Evolutionary conservation across 92 coral and sea anemone genomes (phyloP), one percentile per base, ranked within the genome.

Genomic region (Heteractis magnifica): DNA sequence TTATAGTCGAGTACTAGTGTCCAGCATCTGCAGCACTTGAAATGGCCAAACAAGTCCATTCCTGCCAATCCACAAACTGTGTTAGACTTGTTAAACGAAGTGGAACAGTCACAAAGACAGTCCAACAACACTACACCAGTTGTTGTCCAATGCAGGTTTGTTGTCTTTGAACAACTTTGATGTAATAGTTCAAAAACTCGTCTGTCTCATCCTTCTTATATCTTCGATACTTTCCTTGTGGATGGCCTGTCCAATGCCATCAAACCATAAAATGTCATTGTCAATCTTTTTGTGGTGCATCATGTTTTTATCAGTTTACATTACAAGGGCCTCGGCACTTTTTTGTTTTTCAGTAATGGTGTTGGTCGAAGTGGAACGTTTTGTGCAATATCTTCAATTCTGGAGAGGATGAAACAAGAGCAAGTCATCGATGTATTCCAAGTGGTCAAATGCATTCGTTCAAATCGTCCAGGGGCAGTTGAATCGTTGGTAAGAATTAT

Each of bases 291-390:
- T 70, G 10, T 20, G 11, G 16, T 21, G 11, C 19, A 10, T 70
- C 64, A 10, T 23, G 70, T 23, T 18, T 10, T 18, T 18, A 10
- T 62, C 18, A 18, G 70, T 62, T 62, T 34, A 34, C 26, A 18
- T 62, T 34, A 34, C 52, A 18, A 7, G 18, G 14, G n/a, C 2
- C 4, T 72, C 3, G 44, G 44, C 44, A 34, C 16, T 41, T 51
- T 13, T 21, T 44, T 65, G 12, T 21, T 7, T 58, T 86, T 12
- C 79, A 91, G 94, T 73, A 82, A 91, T 68, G 92, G 94, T 11
- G 89, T 91, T 34, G 94, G 94, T 48, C 91, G 94, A 20, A 91
- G 94, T 80, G 94, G 94, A 6, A 86, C 94, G 7, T 91, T 91
- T 71, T 86, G 86, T 72, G 90, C 94, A 11, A 56, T 88, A 51